Evolutionary conservation across 2,113 vertebrate genomes (phyloP), one percentile per base, ranked within the genome.

Genomic region (Poicephalus meyeri): DNA sequence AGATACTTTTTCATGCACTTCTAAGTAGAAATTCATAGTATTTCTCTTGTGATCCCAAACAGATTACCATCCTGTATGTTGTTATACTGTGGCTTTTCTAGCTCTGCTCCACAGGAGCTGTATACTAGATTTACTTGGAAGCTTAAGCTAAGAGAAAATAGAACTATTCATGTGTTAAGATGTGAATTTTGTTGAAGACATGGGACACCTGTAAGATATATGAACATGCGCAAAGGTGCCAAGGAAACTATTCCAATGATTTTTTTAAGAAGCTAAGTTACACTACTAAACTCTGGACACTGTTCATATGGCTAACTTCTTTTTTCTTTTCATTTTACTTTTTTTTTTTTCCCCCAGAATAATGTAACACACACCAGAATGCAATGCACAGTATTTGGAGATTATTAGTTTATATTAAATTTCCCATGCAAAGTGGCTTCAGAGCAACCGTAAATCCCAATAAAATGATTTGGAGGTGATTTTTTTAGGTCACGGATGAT

Each of bases 221-320:
- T 1, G 1, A 72, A 39, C 3, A 35, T 8, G 3, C n/a, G 8
- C 37, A 80, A 19, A 4, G 5, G 3, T 68, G 23, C 2, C 0
- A 1, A 72, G 11, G 20, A 80, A 77, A 69, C 1, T 9, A 4
- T 69, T 77, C 5, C 4, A 31, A 56, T 37, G 7, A 80, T 42
- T 16, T 80, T 88, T 70, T 61, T 21, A 76, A 64, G 24, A 86
- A 39, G 7, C 4, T 17, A 50, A 16, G 7, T 47, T 52, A 64
- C 87, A 47, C 11, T 47, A 26, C 16, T 52, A 39, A 72, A 52
- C 2, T 12, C 20, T 47, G 5, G 5, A 68, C 15, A 9, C 2
- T 35, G 7, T 69, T 82, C 18, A 28, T 0, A 23, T 7, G 0
- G 8, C 3, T 86, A 47, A n/a, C 13, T 8, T 56, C n/a, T 53